Evolutionary conservation across 2,888 invertebrate species (phyloP), one percentile per base, ranked within the genome.

Genomic region (Clepsis dumicolana): DNA sequence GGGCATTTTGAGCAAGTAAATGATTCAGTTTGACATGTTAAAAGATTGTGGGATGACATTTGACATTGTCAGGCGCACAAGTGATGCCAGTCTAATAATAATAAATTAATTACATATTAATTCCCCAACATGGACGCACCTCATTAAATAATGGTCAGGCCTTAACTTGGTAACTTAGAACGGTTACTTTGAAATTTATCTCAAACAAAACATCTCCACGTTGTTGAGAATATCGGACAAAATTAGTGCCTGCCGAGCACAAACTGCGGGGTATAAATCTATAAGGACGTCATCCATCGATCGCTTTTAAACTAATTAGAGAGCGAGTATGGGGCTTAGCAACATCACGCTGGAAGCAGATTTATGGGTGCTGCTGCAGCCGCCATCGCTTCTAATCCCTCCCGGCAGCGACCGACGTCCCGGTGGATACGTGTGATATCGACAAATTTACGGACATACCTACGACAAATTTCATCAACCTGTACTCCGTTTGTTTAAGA

Each of bases 291-390:
- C 81, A 81, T 81, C 79, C 79, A 81, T 82, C 83, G 84, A 86
- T 84, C 79, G 86, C 84, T 87, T 88, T 90, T 87, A 85, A 83
- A 81, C 83, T 89, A 91, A 90, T 91, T 88, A 90, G 83, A 82
- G 81, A 85, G 83, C 80, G 82, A 84, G 87, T 86, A 76, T 74
- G 80, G 80, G 80, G 87, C 84, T 90, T 88, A 90, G 82, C 78
- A 78, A 80, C 78, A 85, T 85, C 83, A 86, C 85, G 81, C 78
- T 80, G 79, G 70, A 77, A 76, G 76, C 80, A 85, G 87, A 90
- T 90, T 89, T 90, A 90, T 86, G 81, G 85, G 75, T 74, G 74
- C 82, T 77, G 78, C 77, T 74, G 74, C 82, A 77, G 78, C 77
- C 77, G 81, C 81, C 80, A 82, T 82, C 81, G 81, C 75, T 74